These are phyloP conservation scores for Pandemis cinnamomeana DNA, from an alignment of 2,888 invertebrate species.

Conservation along the genomic window DNA sequence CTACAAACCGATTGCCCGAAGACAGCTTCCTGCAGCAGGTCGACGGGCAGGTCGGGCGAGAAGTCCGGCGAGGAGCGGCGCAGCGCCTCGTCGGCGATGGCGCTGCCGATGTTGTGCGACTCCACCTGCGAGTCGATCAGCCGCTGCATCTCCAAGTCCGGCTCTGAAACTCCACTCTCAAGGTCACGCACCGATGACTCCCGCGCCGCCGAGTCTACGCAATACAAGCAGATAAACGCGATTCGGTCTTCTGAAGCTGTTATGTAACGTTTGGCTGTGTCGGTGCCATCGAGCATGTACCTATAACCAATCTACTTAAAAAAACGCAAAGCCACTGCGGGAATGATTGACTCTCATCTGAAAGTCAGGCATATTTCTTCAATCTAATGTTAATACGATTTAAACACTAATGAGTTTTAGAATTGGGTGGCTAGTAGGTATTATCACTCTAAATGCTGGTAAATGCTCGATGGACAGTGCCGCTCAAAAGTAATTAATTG, in stretches of 20 bases:
- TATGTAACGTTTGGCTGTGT: background rate
- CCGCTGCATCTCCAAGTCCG: constrained; percentile 87
- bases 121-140: constrained; percentile 91
- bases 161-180: constrained; percentile 65
- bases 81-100: constrained; percentile 92
- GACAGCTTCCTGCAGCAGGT: constrained; percentile 64
- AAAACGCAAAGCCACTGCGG: too few species aligned
- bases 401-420: too few species aligned
- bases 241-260: constrained; percentile 13
- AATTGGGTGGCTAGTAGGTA: too few species aligned
- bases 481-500: too few species aligned
- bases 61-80: constrained; percentile 58
- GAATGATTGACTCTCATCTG: too few species aligned
- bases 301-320: too few species aligned
- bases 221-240: constrained; percentile 39
- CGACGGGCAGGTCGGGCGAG: constrained; percentile 62
- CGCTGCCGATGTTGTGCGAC: constrained; percentile 93
- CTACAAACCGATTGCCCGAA: constrained; percentile 63
- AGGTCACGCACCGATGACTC: constrained; percentile 26
- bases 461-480: too few species aligned
- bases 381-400: too few species aligned
- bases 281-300: too few species aligned
- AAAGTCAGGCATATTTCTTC: too few species aligned
- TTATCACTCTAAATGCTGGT: too few species aligned
- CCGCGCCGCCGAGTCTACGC: constrained; percentile 23